Evolutionary conservation across 1,140 invertebrate genomes (phyloP), one percentile per base, ranked within the genome.

Genomic region (Heliconius hermathena): DNA sequence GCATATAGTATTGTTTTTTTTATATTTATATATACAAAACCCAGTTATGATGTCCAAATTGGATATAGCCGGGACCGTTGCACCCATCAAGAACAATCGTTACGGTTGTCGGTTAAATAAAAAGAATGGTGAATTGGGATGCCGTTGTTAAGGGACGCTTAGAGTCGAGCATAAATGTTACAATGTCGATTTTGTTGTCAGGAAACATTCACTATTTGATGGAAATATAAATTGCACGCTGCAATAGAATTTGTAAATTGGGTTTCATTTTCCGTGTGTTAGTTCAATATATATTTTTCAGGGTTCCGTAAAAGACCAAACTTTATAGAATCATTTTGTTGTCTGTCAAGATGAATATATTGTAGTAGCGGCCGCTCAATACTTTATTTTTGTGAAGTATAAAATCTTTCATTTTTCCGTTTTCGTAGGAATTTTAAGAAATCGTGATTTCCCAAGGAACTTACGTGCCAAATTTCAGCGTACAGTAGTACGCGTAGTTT

Each of bases 41-140:
- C 13, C 60, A 29, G 26, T 66, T 66, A 66, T 66, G 60, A 66
- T 66, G 26, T 29, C 60, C 60, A 66, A 66, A 66, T 66, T 66
- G 60, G 60, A 66, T 66, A 66, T 29, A 13, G 60, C 60, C 36
- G 36, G 36, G 18, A 38, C 71, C 3, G 8, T 9, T 72, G 71
- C 71, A 72, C 71, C 71, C 71, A 72, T 72, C 71, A 72, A 72
- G 71, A 72, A 72, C 71, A 72, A 72, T 72, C 71, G 71, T 72
- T 72, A 72, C 71, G 71, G 71, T 72, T 41, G 71, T 72, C 71
- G 71, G 71, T 72, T 72, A 72, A 72, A 72, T 72, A 72, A 72
- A 72, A 72, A 72, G 71, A 41, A 72, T 72, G 71, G 71, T 41
- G 36, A 72, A 72, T 72, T 72, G 71, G 71, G 29, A 38, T n/a